Percentiles rank a stretch among this genome's conserved stretches.
These are phyloP conservation scores for Craseonycteris thonglongyai DNA, from an alignment of 2,113 vertebrate species.

Conservation along the genomic window DNA sequence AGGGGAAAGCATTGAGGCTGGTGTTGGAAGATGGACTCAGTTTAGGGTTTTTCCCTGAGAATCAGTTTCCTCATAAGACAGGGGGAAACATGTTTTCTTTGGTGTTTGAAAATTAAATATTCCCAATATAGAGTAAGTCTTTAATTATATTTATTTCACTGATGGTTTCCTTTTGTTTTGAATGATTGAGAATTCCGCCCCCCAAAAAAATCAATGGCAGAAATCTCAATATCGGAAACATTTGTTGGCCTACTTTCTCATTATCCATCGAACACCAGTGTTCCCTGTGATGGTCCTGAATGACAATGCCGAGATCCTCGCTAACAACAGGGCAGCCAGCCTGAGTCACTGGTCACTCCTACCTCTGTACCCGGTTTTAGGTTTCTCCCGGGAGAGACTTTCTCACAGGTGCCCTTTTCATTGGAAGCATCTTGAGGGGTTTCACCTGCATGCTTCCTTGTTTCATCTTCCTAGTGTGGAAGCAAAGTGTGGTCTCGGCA, in stretches of 20 bases:
- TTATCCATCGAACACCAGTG: neutral
- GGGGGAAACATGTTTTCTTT: neutral
- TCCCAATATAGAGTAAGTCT: neutral
- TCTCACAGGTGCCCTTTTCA: neutral
- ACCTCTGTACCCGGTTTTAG: neutral
- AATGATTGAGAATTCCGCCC: neutral
- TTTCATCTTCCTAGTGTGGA: neutral
- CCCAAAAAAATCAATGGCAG: neutral
- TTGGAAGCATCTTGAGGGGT: neutral
- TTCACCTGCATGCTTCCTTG: neutral
- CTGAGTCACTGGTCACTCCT: neutral
- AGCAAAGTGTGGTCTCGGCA: neutral
- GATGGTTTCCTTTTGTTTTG: neutral
- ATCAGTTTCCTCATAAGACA: neutral
- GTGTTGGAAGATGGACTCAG: neutral
- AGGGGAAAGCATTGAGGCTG: neutral
- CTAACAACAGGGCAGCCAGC: too few relatives aligned
- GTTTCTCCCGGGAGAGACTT: neutral
- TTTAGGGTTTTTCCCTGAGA: neutral
- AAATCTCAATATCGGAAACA: neutral
- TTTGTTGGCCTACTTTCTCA: neutral
- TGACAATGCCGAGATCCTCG: neutral
- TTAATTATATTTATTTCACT: conserved; percentile 7
- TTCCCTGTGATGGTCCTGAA: too few relatives aligned
- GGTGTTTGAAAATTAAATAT: neutral